Percentiles rank a stretch among this genome's conserved stretches.
These are phyloP conservation scores for Rutilus rutilus DNA, from an alignment of 2,113 vertebrate genomes.

Conservation along the genomic window DNA sequence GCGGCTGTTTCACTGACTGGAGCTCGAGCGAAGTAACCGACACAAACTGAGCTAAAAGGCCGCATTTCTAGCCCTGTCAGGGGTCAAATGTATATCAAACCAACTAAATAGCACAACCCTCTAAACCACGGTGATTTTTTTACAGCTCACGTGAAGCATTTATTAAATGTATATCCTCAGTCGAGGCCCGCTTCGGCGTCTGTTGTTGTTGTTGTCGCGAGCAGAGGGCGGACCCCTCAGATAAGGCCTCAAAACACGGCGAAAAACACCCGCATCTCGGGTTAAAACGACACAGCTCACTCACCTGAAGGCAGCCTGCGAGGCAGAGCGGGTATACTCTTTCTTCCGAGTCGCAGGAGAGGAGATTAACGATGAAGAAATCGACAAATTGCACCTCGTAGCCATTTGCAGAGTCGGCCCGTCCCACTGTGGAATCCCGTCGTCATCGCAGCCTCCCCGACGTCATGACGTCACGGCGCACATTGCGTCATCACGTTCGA, in stretches of 20 bases:
- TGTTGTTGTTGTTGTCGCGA: slow-evolving; percentile 79
- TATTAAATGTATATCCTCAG: not conserved
- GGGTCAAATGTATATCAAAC: not conserved
- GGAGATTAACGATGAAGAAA: slow-evolving; percentile 54
- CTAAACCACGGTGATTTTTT: not conserved
- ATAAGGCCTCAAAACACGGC: slow-evolving; percentile 77
- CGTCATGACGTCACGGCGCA: slow-evolving; percentile 63
- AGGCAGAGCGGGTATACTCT: slow-evolving; percentile 16
- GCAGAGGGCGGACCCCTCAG: slow-evolving; percentile 79
- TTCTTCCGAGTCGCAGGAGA: slow-evolving; percentile 40
- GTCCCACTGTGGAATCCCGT: slow-evolving; percentile 66
- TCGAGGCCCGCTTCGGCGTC: slow-evolving; percentile 10
- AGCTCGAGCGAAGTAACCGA: not conserved
- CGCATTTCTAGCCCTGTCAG: not conserved
- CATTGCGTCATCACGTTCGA: not conserved
- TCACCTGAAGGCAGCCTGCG: slow-evolving; percentile 63
- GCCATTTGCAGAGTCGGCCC: slow-evolving; percentile 67
- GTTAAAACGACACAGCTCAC: slow-evolving; percentile 58
- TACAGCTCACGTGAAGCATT: not conserved
- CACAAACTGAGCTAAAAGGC: not conserved
- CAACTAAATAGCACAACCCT: not conserved
- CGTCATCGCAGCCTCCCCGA: slow-evolving; percentile 68
- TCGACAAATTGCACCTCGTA: slow-evolving; percentile 39
- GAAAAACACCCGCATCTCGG: slow-evolving; percentile 31
- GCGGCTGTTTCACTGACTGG: not conserved